Percentiles rank a stretch among this genome's conserved stretches.
These are phyloP conservation scores for Chironomus striatipennis DNA, from an alignment of 1,140 invertebrate genomes.

Conservation along the genomic window DNA sequence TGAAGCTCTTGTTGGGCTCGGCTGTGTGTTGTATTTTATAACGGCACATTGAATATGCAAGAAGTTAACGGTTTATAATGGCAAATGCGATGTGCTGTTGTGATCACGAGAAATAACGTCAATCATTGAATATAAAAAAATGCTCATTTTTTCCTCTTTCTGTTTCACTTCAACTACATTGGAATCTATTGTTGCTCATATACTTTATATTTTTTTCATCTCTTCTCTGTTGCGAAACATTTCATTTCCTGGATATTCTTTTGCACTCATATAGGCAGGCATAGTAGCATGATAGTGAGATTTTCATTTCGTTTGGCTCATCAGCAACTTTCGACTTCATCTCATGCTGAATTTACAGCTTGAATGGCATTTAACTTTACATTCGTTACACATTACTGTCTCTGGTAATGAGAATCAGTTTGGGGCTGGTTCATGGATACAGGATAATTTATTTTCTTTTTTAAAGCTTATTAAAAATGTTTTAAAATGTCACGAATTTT, in stretches of 20 bases:
- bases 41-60: slow-evolving; percentile 6
- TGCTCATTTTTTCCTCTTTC: background rate
- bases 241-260: slow-evolving; percentile 12
- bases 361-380: background rate
- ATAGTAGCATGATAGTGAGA: too few species aligned
- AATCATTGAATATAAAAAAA: background rate
- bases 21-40: background rate
- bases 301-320: background rate
- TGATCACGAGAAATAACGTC: slow-evolving; percentile 8
- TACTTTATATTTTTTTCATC: background rate
- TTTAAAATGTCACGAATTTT: too few species aligned
- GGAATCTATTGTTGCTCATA: background rate
- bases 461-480: too few species aligned
- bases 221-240: background rate
- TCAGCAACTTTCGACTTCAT: background rate
- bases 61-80: slow-evolving; percentile 21
- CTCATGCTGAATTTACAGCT: background rate
- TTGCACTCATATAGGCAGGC: background rate
- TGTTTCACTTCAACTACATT: background rate
- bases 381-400: background rate
- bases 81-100: background rate
- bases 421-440: too few species aligned
- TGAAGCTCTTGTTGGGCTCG: background rate
- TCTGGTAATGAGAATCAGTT: too few species aligned
- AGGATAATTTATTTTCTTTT: too few species aligned